Evolutionary conservation across 2,888 invertebrate genomes (phyloP), one percentile per base, ranked within the genome.

Genomic region (Pachydiplax longipennis): DNA sequence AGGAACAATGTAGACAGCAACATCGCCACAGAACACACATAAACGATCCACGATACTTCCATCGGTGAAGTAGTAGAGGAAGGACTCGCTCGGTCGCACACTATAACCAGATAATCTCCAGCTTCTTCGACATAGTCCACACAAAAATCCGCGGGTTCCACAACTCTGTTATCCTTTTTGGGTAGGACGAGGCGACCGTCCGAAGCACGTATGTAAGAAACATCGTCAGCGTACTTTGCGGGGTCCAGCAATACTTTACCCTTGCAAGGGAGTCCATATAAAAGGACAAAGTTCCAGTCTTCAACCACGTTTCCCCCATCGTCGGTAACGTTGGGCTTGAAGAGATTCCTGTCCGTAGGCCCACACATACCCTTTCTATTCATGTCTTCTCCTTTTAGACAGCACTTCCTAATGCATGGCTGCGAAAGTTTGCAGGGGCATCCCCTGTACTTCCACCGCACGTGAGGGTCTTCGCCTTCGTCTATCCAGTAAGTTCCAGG

Each of bases 391-490:
- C 92, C 92, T 35, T 87, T 82, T 0, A 80, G 80, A 58, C 92
- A 92, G 65, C 92, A 92, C 80, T 92, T 92, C 35, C 92, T 91
- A 48, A 92, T 53, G 90, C 92, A 92, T 6, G 91, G 81, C 12
- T 25, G 73, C n/a, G 80, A 90, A 44, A 81, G 81, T 18, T 37
- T 22, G 53, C 80, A 90, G 15, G 81, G 90, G 13, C 73, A 80
- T 1, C 61, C 82, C 15, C 87, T 80, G 91, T 83, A 80, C 13
- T 37, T 53, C 48, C 82, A 81, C 31, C 18, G 35, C 13, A 22
- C 73, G 35, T 58, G 61, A 3, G 80, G n/a, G 25, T 22, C 58
- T 31, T 82, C 73, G 22, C 91, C 90, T 6, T 44, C 80, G 15
- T 80, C 90, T 6, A 44, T 53, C 92, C 92, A 92, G 40, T 91